Percentiles rank a stretch among this genome's conserved stretches.
These are phyloP conservation scores for Anisognathus igniventris DNA, from an alignment of 2,797 vertebrate species.

Conservation along the genomic window DNA sequence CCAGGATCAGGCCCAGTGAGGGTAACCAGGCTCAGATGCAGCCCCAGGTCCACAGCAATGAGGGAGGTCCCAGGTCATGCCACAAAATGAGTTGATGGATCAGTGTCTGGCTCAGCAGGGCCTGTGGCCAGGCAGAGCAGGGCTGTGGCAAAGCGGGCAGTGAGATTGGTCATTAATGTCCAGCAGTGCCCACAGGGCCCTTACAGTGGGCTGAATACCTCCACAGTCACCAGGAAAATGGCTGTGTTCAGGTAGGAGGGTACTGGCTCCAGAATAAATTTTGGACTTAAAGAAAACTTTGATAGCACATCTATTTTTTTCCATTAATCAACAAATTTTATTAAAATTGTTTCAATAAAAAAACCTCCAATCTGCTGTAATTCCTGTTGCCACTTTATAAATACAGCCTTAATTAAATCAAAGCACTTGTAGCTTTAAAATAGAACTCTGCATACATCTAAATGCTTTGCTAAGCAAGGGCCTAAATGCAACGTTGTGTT, in stretches of 20 bases:
- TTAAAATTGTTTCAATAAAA: background rate
- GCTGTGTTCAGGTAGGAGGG: background rate
- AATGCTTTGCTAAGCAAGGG: background rate
- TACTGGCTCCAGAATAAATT: background rate
- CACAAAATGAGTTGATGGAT: background rate
- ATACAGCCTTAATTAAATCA: background rate
- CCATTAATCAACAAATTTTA: background rate
- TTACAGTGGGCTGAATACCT: background rate
- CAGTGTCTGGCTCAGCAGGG: background rate
- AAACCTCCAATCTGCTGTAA: background rate
- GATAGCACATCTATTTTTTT: background rate
- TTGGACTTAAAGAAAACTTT: background rate
- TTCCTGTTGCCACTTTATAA: background rate
- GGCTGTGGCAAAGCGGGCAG: background rate
- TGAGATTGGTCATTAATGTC: background rate
- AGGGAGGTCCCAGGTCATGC: background rate
- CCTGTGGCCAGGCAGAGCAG: background rate
- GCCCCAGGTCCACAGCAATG: too few relatives aligned
- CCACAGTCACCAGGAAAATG: background rate
- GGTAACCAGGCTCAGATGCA: background rate
- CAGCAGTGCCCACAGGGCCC: background rate
- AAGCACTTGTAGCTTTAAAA: conserved; percentile 7
- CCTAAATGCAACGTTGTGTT: background rate
- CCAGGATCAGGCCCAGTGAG: background rate
- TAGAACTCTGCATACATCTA: background rate